These are phyloP conservation scores for Chelon labrosus DNA, from an alignment of 2,797 vertebrate species.

Conservation along the genomic window DNA sequence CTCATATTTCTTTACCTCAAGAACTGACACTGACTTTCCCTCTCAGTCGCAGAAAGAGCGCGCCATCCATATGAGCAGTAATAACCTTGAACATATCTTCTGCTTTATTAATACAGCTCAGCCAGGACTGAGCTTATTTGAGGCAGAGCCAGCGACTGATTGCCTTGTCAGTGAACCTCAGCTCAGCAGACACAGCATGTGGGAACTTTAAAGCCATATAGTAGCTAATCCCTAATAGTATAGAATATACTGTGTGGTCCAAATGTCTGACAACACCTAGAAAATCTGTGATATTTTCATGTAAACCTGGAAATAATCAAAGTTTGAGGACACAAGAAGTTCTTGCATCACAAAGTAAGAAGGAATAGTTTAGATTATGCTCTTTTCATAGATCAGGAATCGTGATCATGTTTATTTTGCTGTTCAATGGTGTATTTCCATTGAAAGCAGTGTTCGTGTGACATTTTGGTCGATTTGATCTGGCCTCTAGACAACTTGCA, in stretches of 20 bases:
- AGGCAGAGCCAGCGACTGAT: slow-evolving; percentile 74
- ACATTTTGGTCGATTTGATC: too few relatives aligned
- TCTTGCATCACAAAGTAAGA: too few relatives aligned
- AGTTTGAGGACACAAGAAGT: neutral
- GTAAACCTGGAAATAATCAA: neutral
- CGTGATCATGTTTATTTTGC: too few relatives aligned
- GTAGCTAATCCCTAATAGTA: slow-evolving; percentile 33
- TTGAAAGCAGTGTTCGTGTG: too few relatives aligned
- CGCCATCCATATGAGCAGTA: slow-evolving; percentile 67
- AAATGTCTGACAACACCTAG: neutral
- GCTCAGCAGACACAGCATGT: slow-evolving; percentile 43
- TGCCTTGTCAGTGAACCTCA: slow-evolving; percentile 75
- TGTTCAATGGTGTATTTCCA: too few relatives aligned
- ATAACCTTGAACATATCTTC: slow-evolving; percentile 83
- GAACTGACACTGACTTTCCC: slow-evolving; percentile 55
- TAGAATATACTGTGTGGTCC: slow-evolving; percentile 35
- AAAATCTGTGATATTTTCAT: neutral
- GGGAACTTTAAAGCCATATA: slow-evolving; percentile 55
- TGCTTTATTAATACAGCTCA: slow-evolving; percentile 76
- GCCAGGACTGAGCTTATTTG: slow-evolving; percentile 69
- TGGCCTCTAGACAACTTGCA: too few relatives aligned
- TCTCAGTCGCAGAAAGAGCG: slow-evolving; percentile 48
- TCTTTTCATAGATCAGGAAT: too few relatives aligned
- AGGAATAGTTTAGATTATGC: too few relatives aligned
- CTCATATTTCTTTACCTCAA: slow-evolving; percentile 57